These are phyloP conservation scores for Syrrhaptes paradoxus DNA, from an alignment of 2,113 vertebrate genomes.

Conservation along the genomic window DNA sequence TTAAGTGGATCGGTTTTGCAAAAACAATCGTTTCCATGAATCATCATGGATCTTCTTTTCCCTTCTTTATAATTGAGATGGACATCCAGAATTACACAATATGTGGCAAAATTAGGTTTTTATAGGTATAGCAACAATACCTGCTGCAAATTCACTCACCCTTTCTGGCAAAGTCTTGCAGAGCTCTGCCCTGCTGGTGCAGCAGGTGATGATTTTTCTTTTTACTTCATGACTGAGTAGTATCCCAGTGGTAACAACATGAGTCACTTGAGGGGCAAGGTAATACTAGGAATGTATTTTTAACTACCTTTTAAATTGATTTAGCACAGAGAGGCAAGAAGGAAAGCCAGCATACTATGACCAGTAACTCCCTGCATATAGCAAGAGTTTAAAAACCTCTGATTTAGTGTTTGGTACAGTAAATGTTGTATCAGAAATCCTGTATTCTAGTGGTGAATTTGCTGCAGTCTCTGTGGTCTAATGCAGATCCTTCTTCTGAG, in stretches of 20 bases:
- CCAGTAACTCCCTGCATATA: background rate
- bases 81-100: background rate
- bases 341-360: background rate
- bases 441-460: slow-evolving; percentile 26
- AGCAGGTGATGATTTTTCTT: background rate
- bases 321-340: background rate
- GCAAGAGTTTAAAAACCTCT: background rate
- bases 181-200: background rate
- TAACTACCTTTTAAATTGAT: background rate
- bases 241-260: background rate
- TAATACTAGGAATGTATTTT: background rate
- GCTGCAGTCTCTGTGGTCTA: background rate
- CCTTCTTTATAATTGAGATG: background rate
- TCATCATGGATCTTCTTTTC: background rate
- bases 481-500: background rate
- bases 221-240: background rate
- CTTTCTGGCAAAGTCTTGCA: background rate
- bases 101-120: background rate
- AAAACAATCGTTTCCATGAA: background rate
- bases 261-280: background rate
- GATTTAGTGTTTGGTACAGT: background rate
- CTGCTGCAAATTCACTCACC: background rate
- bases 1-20: background rate
- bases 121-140: background rate
- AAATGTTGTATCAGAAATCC: slow-evolving; percentile 10